These are phyloP conservation scores for Bombus huntii DNA, from an alignment of 1,140 invertebrate species.

Conservation along the genomic window DNA sequence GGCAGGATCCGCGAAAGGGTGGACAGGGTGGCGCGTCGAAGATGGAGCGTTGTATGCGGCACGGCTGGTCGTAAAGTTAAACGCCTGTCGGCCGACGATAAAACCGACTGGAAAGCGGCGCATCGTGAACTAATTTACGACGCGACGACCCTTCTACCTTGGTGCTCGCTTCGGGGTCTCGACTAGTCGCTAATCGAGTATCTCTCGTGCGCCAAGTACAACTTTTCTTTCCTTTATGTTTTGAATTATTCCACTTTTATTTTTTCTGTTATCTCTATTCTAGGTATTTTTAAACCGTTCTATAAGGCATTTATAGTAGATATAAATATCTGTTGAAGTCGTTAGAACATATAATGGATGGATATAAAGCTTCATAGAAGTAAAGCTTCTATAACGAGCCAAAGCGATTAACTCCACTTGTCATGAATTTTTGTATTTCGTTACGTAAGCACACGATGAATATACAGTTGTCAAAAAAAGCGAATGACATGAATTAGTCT, in stretches of 20 bases:
- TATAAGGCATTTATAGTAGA: too few relatives aligned
- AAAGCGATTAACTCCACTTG: too few relatives aligned
- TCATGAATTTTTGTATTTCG: too few relatives aligned
- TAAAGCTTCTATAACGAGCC: too few relatives aligned
- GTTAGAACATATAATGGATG: too few relatives aligned
- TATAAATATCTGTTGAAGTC: too few relatives aligned
- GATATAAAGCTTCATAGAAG: too few relatives aligned
- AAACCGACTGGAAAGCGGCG: constrained; percentile 73
- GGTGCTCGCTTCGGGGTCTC: constrained; percentile 55
- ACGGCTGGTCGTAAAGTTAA: constrained; percentile 80
- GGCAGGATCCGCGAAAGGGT: constrained; percentile 1
- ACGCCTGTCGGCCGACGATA: constrained; percentile 79
- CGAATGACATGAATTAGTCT: too few relatives aligned
- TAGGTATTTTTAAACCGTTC: too few relatives aligned
- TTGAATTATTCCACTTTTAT: neutral
- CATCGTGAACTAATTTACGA: constrained; percentile 80
- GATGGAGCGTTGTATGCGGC: constrained; percentile 65
- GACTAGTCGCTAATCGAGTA: constrained; percentile 14
- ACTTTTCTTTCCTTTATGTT: neutral
- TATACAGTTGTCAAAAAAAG: too few relatives aligned
- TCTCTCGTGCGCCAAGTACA: neutral
- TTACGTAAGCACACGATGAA: too few relatives aligned
- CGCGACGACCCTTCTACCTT: constrained; percentile 65
- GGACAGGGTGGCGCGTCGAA: constrained; percentile 27
- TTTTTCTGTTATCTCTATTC: too few relatives aligned